These are phyloP conservation scores for Halictus quadricinctus DNA, from an alignment of 2,888 invertebrate species.

Conservation along the genomic window DNA sequence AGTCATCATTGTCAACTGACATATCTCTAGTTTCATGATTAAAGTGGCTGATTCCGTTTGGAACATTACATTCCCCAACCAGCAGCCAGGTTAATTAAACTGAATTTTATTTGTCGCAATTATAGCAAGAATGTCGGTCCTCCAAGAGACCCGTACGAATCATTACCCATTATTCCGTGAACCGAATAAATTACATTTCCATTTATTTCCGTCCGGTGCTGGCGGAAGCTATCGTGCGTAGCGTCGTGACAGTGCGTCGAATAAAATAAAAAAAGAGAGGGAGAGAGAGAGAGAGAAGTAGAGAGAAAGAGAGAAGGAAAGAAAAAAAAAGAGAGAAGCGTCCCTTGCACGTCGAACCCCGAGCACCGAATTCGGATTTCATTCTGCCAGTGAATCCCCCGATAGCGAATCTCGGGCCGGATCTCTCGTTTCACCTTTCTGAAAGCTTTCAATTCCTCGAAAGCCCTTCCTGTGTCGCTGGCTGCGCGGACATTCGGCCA, in stretches of 20 bases:
- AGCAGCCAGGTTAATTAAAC: neutral
- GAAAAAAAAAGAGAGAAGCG: neutral
- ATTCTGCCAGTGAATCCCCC: conserved; percentile 42
- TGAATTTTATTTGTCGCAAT: neutral
- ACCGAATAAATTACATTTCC: neutral
- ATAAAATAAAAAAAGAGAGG: neutral
- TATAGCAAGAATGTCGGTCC: neutral
- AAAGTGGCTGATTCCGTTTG: too few relatives aligned
- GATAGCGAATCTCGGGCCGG: conserved; percentile 44
- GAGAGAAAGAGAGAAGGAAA: neutral
- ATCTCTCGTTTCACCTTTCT: conserved; percentile 51
- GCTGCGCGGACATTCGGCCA: conserved; percentile 55
- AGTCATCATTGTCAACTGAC: too few relatives aligned
- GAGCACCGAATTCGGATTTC: conserved; percentile 42
- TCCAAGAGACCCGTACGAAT: neutral
- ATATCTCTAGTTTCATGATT: too few relatives aligned
- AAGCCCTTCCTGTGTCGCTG: conserved; percentile 33
- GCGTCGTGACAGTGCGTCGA: neutral
- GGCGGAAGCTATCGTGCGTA: neutral
- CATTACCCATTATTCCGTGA: neutral
- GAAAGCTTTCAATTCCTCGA: conserved; percentile 62
- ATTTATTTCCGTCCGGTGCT: neutral
- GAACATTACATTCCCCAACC: too few relatives aligned
- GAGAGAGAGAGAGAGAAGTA: neutral
- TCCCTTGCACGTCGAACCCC: neutral